Percentiles rank a stretch among this genome's conserved stretches.
Evolutionary conservation across 2,113 vertebrate species (phyloP).

Genomic region (Cyanoramphus novaezelandiae): DNA sequence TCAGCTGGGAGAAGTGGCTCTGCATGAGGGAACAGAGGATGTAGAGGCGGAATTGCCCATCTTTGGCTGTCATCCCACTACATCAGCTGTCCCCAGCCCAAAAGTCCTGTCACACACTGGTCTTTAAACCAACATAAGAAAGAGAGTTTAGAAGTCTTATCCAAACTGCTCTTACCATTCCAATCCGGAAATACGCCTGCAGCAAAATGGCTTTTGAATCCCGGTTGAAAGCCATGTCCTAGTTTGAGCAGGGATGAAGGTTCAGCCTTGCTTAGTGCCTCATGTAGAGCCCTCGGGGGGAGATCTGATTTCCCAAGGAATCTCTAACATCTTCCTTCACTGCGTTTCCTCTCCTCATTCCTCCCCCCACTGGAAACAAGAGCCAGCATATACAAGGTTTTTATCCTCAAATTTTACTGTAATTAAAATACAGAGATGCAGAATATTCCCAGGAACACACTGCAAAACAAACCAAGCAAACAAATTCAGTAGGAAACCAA

Average conservation of each 20-base stretch:
- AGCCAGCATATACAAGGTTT: conserved; percentile 14
- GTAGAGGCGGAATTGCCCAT: not conserved
- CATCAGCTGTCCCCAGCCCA: not conserved
- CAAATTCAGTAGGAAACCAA: conserved; percentile 59
- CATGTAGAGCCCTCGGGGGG: conserved; percentile 23
- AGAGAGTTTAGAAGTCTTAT: not conserved
- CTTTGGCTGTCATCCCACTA: not conserved
- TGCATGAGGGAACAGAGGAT: not conserved
- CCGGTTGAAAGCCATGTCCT: not conserved
- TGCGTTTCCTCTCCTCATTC: not conserved
- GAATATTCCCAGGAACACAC: conserved; percentile 64
- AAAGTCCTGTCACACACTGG: not conserved
- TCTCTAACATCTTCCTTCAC: conserved; percentile 42
- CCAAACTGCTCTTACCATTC: conserved; percentile 19
- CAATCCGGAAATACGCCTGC: not conserved
- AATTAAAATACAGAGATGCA: conserved; percentile 69
- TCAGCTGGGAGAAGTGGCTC: not conserved
- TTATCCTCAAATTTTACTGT: conserved; percentile 70
- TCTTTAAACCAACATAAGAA: conserved; percentile 20
- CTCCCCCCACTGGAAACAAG: conserved; percentile 34
- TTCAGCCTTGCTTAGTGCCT: conserved; percentile 27
- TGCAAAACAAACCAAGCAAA: conserved; percentile 64
- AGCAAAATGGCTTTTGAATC: conserved; percentile 33
- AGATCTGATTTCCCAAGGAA: conserved; percentile 60
- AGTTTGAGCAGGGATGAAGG: conserved; percentile 34